Evolutionary conservation across 2,888 invertebrate genomes (phyloP).

Genomic region (Eupithecia vulgata): DNA sequence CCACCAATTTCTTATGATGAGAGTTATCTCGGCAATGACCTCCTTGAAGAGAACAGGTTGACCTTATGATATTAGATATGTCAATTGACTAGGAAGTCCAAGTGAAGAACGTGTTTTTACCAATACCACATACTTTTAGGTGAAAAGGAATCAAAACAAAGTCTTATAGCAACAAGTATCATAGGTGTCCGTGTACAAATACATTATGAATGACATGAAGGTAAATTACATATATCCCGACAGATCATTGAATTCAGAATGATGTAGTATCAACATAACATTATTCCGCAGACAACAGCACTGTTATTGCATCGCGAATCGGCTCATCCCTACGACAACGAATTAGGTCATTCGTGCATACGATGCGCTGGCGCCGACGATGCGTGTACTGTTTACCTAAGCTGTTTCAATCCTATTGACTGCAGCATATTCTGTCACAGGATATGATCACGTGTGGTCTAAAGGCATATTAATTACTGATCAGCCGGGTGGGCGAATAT

Average conservation of each 20-base stretch:
- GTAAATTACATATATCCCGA: neutral
- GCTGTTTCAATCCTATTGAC: conserved; percentile 31
- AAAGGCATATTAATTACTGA: conserved; percentile 41
- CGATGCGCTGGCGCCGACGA: conserved; percentile 70
- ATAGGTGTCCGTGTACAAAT: neutral
- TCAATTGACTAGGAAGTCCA: neutral
- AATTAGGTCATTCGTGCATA: conserved; percentile 66
- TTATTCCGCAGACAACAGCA: neutral
- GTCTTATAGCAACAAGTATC: neutral
- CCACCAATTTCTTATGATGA: too few species aligned
- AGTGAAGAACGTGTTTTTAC: neutral
- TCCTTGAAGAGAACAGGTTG: neutral
- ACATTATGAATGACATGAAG: neutral
- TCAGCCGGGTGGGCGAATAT: conserved; percentile 34
- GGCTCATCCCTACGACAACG: conserved; percentile 38
- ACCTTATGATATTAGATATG: neutral
- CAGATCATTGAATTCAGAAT: neutral
- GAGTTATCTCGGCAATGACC: too few species aligned
- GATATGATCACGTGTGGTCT: conserved; percentile 46
- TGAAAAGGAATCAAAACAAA: neutral
- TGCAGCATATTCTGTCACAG: conserved; percentile 33
- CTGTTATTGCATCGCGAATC: conserved; percentile 21
- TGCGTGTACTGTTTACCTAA: conserved; percentile 66
- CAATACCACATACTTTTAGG: too few species aligned
- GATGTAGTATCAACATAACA: neutral